These are phyloP conservation scores for Harpalus rubripes DNA, from an alignment of 2,888 invertebrate species.

Conservation along the genomic window DNA sequence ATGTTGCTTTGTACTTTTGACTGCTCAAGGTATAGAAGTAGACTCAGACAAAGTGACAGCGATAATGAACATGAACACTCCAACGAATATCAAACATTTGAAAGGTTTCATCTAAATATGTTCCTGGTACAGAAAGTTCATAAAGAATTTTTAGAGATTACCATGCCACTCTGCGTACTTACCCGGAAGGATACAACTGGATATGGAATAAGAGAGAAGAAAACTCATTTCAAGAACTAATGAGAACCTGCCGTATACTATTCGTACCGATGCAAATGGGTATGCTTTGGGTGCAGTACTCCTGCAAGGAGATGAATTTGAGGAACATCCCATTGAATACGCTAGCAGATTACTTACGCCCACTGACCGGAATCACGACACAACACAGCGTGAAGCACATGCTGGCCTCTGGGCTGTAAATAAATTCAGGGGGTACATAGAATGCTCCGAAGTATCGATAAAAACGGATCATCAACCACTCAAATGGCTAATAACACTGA, in stretches of 20 bases:
- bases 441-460: constrained; percentile 72
- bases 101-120: constrained; percentile 5
- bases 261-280: constrained; percentile 39
- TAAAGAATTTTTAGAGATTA: neutral
- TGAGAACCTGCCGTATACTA: too few species aligned
- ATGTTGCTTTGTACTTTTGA: too few species aligned
- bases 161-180: neutral
- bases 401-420: constrained; percentile 70
- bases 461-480: constrained; percentile 76
- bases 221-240: too few species aligned
- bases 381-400: constrained; percentile 71
- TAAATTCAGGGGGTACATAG: constrained; percentile 74
- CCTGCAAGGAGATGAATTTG: neutral
- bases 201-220: too few species aligned
- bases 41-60: constrained; percentile 17
- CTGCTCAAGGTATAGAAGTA: neutral
- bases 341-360: constrained; percentile 6
- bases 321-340: too few species aligned
- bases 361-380: constrained; percentile 70
- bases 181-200: constrained; percentile 47
- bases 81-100: constrained; percentile 18
- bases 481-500: constrained; percentile 74
- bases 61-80: neutral
- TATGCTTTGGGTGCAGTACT: constrained; percentile 32
- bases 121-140: constrained; percentile 12